These are phyloP conservation scores for Girardia tigrina DNA, from an alignment of 2,888 invertebrate species.

Conservation along the genomic window DNA sequence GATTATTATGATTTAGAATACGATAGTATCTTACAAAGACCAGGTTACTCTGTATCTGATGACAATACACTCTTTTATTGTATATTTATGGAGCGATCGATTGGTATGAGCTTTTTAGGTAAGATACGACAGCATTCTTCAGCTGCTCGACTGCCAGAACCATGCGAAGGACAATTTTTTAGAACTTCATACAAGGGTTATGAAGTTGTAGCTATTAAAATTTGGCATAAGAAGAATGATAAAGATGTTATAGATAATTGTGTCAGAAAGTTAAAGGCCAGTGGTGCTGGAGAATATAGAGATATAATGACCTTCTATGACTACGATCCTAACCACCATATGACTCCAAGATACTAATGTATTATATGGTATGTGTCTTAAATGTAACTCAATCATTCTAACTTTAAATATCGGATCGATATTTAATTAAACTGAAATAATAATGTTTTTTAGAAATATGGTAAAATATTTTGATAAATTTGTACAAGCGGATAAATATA, in stretches of 20 bases:
- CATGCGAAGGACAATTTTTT: constrained; percentile 21
- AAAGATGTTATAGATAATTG: constrained; percentile 12
- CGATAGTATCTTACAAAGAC: background rate
- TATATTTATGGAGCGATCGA: constrained; percentile 1
- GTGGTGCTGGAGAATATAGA: background rate
- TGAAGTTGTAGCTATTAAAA: constrained; percentile 19
- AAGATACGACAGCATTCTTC: constrained; percentile 1
- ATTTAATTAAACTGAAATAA: too few species aligned
- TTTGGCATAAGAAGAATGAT: constrained; percentile 21
- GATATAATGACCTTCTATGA: constrained; percentile 25
- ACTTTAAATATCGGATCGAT: too few species aligned
- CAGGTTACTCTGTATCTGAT: background rate
- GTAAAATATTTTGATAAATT: too few species aligned
- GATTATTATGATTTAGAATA: background rate
- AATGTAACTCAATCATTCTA: too few species aligned
- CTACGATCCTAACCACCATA: constrained; percentile 15
- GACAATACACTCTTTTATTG: background rate
- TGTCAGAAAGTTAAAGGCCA: constrained; percentile 16
- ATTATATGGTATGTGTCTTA: too few species aligned
- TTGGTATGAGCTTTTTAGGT: background rate
- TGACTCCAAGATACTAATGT: background rate
- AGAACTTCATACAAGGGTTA: constrained; percentile 3
- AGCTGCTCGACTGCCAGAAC: constrained; percentile 21
- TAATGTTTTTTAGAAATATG: too few species aligned
- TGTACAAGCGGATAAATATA: too few species aligned